Evolutionary conservation across 2,113 vertebrate genomes (phyloP).

Genomic region (Agelaius tricolor): DNA sequence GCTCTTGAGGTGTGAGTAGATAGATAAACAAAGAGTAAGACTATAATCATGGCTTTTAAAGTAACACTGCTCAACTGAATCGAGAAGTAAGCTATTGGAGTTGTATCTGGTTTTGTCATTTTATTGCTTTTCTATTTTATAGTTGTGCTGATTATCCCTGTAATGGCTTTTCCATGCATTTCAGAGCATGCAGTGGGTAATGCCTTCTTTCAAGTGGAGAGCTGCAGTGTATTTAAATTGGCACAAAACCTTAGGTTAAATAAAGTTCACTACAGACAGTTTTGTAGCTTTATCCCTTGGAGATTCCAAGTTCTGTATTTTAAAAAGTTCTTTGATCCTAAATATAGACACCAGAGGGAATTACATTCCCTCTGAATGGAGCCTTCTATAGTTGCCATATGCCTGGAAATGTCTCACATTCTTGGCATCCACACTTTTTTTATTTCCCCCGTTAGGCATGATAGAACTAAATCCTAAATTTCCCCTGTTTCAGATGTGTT

Average conservation of each 20-base stretch:
- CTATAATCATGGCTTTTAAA: constrained; percentile 53
- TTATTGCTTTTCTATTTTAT: constrained; percentile 74
- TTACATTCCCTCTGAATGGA: constrained; percentile 66
- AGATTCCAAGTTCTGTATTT: constrained; percentile 70
- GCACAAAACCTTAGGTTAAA: constrained; percentile 73
- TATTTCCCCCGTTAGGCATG: constrained; percentile 18
- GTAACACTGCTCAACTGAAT: constrained; percentile 29
- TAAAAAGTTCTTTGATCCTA: constrained; percentile 78
- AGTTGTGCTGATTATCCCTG: constrained; percentile 73
- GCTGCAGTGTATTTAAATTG: constrained; percentile 78
- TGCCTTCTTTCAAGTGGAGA: constrained; percentile 68
- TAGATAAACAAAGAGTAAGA: constrained; percentile 32
- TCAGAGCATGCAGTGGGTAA: constrained; percentile 64
- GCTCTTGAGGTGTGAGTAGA: constrained; percentile 2
- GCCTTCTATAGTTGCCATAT: constrained; percentile 62
- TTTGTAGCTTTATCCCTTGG: constrained; percentile 71
- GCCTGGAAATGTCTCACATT: constrained; percentile 58
- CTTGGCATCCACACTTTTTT: constrained; percentile 47
- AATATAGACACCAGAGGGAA: constrained; percentile 73
- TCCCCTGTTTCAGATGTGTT: constrained; percentile 19
- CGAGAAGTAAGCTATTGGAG: constrained; percentile 46
- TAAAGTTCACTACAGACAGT: constrained; percentile 76
- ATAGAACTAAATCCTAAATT: constrained; percentile 36
- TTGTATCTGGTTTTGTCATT: constrained; percentile 80
- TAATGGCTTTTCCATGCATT: constrained; percentile 85